Percentiles rank a stretch among this genome's conserved stretches.
These are phyloP conservation scores for Drosophila paramelanica DNA, from an alignment of 2,888 invertebrate genomes.

Conservation along the genomic window DNA sequence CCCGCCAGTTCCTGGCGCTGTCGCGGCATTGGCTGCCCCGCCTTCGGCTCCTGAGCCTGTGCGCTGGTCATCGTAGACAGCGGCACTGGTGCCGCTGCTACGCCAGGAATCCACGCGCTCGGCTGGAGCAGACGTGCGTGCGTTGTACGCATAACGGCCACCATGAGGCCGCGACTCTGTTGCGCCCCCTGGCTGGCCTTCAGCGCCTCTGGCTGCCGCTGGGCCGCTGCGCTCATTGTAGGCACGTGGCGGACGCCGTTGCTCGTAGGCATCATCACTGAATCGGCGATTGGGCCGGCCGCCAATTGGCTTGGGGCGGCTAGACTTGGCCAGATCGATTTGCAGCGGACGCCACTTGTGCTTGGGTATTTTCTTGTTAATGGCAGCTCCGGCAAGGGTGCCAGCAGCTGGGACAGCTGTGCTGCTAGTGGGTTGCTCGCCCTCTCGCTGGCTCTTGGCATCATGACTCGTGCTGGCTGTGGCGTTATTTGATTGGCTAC, in stretches of 20 bases:
- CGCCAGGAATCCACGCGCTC: slow-evolving; percentile 84
- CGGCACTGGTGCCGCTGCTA: slow-evolving; percentile 82
- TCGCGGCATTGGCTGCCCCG: slow-evolving; percentile 58
- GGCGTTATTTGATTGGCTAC: slow-evolving; percentile 45
- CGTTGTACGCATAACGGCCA: slow-evolving; percentile 69
- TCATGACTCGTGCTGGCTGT: slow-evolving; percentile 71
- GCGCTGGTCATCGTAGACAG: slow-evolving; percentile 62
- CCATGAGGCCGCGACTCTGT: slow-evolving; percentile 76
- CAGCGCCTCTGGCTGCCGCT: slow-evolving; percentile 72
- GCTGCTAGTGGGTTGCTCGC: slow-evolving; percentile 57
- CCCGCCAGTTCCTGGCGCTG: slow-evolving; percentile 48
- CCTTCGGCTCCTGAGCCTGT: slow-evolving; percentile 30
- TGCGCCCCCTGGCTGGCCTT: slow-evolving; percentile 52
- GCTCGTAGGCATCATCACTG: slow-evolving; percentile 72
- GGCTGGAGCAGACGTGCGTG: slow-evolving; percentile 75
- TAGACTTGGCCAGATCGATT: slow-evolving; percentile 91
- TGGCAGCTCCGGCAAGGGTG: slow-evolving; percentile 67
- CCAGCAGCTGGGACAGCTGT: slow-evolving; percentile 64
- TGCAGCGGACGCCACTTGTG: slow-evolving; percentile 97
- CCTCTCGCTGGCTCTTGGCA: slow-evolving; percentile 71
- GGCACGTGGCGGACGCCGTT: slow-evolving; percentile 67
- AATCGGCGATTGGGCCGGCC: slow-evolving; percentile 86
- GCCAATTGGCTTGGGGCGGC: slow-evolving; percentile 87
- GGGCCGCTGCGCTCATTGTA: slow-evolving; percentile 60
- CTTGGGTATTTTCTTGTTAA: slow-evolving; percentile 84